Base-by-base conservation (phyloP, 2,888 invertebrate genomes). In the Deilephila porcellus region DNA sequence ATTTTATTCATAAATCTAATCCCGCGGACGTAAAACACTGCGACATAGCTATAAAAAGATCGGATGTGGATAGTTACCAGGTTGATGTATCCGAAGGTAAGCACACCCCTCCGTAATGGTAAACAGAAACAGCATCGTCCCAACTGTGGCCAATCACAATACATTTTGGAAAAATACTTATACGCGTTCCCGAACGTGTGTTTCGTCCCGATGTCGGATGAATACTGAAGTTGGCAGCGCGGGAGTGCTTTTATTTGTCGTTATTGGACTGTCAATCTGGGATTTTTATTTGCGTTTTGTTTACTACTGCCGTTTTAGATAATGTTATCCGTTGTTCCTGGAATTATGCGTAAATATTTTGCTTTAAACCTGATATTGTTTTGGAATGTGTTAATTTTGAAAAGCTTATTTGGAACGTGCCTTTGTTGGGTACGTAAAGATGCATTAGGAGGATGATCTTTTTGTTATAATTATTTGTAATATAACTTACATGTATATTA, bases 41-140 rank as follows among this genome's bases (percentile, higher is more conserved):
- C 56, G 19, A 56, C 56, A 56, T 56, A 56, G 17, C 5, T n/a
- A 56, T n/a, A n/a, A 56, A 56, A 56, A 19, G n/a, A 56, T 52
- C 52, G 5, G 5, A 29, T 29, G 62, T n/a, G n/a, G 45, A 11
- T 19, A 71, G 34, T 90, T 78, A 93, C 93, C 53, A 92, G 79
- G 79, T 90, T 91, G 29, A 91, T 75, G 75, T 92, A 93, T 73
- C 87, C 93, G 73, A 91, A 90, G 0, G 83, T 81, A 1, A 93
- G 76, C 0, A 92, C 85, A 2, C 93, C 93, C 73, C 83, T 85
- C 29, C 93, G 78, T 4, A 93, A 74, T 0, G 93, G 93, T 83
- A 93, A 77, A 77, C 93, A 93, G 71, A 93, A 91, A 74, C 93
- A 93, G 76, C 93, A 93, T 73, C 93, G 77, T 45, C 82, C 85